Evolutionary conservation across 2,888 invertebrate genomes (phyloP).

Genomic region (Liposcelis brunnea): DNA sequence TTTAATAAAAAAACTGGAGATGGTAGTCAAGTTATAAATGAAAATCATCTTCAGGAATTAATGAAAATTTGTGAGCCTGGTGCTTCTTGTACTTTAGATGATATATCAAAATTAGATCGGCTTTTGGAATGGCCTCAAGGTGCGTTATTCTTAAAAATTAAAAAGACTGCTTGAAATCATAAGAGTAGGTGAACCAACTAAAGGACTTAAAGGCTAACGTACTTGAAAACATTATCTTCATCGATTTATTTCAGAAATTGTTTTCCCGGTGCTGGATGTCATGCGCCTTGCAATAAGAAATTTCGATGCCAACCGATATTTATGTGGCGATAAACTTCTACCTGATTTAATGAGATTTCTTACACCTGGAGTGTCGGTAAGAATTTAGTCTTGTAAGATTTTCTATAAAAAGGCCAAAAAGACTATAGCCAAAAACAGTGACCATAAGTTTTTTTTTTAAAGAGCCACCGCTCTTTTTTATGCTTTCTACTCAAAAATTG

Average conservation of each 20-base stretch:
- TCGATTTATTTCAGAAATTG: slow-evolving; percentile 34
- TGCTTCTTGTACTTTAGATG: slow-evolving; percentile 24
- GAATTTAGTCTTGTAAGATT: slow-evolving; percentile 23
- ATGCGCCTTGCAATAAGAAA: slow-evolving; percentile 66
- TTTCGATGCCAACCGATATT: slow-evolving; percentile 36
- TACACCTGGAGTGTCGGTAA: too few relatives aligned
- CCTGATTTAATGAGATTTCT: slow-evolving; percentile 25
- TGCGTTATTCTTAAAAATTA: too few relatives aligned
- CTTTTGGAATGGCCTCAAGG: slow-evolving; percentile 58
- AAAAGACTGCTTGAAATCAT: slow-evolving; percentile 8
- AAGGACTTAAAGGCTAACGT: neutral
- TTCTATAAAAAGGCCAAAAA: too few relatives aligned
- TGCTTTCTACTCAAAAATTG: too few relatives aligned
- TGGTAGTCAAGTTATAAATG: slow-evolving; percentile 32
- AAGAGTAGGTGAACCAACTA: neutral
- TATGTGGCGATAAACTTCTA: slow-evolving; percentile 31
- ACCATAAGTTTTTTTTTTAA: too few relatives aligned
- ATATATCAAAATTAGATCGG: slow-evolving; percentile 38
- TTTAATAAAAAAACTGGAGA: slow-evolving; percentile 47
- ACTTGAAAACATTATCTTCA: slow-evolving; percentile 12
- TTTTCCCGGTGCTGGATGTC: slow-evolving; percentile 81
- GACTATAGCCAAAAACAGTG: too few relatives aligned
- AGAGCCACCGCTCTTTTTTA: too few relatives aligned
- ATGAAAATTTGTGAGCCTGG: slow-evolving; percentile 32
- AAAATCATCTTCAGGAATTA: slow-evolving; percentile 39